A percentile compares a stretch with the other conserved stretches of the same genome.
phyloP scores from a whole-genome alignment of 2,888 invertebrate genomes.

The Chorisops tibialis region DNA sequence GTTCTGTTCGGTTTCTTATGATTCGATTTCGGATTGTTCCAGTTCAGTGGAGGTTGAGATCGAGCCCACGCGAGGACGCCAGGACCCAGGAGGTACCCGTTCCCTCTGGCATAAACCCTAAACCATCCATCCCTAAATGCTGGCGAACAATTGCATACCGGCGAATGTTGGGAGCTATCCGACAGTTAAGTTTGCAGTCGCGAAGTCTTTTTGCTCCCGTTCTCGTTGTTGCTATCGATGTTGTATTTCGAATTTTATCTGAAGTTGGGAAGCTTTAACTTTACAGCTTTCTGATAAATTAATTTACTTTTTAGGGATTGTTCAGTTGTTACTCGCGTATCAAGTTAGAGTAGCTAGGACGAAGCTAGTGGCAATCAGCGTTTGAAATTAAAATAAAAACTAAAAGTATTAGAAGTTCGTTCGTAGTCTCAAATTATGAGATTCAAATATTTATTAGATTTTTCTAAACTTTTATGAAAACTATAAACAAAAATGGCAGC shows the following conservation, averaged over 20 bases:
- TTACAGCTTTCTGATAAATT: constrained; percentile 50
- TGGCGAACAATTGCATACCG: constrained; percentile 24
- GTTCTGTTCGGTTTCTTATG: constrained; percentile 29
- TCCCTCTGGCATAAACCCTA: constrained; percentile 8
- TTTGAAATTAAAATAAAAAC: too few relatives aligned
- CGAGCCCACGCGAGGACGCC: not conserved
- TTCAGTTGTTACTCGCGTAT: too few relatives aligned
- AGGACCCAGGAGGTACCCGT: not conserved
- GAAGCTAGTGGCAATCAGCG: too few relatives aligned
- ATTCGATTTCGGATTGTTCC: constrained; percentile 33
- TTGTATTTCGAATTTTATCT: constrained; percentile 41
- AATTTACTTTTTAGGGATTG: constrained; percentile 43
- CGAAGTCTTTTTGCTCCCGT: constrained; percentile 22
- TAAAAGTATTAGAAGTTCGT: too few relatives aligned
- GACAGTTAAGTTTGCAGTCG: constrained; percentile 11
- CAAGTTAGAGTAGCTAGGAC: too few relatives aligned
- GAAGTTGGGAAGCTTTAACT: constrained; percentile 24
- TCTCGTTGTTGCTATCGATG: constrained; percentile 14
- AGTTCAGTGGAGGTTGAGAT: constrained; percentile 25
- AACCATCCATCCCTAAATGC: constrained; percentile 15
- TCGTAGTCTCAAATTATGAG: too few relatives aligned
- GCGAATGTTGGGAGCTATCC: constrained; percentile 16
- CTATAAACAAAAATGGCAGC: too few relatives aligned
- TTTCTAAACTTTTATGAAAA: too few relatives aligned
- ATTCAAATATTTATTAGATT: too few relatives aligned